These are phyloP conservation scores for Megaptera novaeangliae DNA, from an alignment of 2,113 vertebrate genomes.

Conservation along the genomic window DNA sequence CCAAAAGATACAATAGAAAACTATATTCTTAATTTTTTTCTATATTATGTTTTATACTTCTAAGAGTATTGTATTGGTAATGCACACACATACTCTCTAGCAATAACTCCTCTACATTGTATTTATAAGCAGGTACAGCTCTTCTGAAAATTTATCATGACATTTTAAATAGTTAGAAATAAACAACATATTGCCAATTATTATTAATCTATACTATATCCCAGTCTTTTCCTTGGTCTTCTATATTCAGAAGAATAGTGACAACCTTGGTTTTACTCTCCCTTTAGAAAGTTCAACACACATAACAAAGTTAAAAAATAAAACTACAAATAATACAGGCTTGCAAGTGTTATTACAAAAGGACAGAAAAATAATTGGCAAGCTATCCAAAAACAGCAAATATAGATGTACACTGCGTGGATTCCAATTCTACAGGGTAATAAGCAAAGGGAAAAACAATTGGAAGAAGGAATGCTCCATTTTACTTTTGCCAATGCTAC, in stretches of 20 bases:
- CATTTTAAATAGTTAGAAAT: conserved; percentile 14
- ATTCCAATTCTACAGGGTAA: neutral
- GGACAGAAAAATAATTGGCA: neutral
- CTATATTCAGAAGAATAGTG: neutral
- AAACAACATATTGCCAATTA: neutral
- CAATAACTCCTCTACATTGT: neutral
- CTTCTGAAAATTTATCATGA: neutral
- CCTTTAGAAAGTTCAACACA: neutral
- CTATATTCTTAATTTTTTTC: neutral
- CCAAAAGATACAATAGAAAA: neutral
- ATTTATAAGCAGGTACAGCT: neutral
- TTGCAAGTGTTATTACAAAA: neutral
- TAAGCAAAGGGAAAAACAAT: neutral
- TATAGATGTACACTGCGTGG: neutral
- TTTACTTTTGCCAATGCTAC: neutral
- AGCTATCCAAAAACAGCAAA: neutral
- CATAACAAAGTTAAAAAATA: neutral
- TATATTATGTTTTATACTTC: neutral
- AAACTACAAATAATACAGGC: neutral
- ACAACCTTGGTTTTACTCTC: neutral
- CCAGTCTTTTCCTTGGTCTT: neutral
- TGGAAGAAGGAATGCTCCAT: neutral
- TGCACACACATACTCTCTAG: neutral
- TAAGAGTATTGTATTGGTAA: neutral
- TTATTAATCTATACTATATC: neutral